Percentiles rank a stretch among this genome's conserved stretches.
These are phyloP conservation scores for Poecilobothrus nobilitatus DNA, from an alignment of 2,888 invertebrate genomes.

Conservation along the genomic window DNA sequence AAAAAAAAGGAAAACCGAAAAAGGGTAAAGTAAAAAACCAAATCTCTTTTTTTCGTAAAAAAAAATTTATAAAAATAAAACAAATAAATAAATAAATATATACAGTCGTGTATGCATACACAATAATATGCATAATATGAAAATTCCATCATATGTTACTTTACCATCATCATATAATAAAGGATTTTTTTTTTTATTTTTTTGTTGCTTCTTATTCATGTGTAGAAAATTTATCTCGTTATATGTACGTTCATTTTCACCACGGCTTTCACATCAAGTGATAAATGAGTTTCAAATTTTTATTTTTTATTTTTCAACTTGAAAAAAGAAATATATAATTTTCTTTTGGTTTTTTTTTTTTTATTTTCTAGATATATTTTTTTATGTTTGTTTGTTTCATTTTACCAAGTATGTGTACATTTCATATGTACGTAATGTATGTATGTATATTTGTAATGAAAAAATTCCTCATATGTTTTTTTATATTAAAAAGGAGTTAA, in stretches of 20 bases:
- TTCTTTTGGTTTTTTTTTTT: background rate
- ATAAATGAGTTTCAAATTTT: background rate
- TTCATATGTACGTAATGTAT: too few relatives aligned
- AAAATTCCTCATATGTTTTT: too few relatives aligned
- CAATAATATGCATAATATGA: background rate
- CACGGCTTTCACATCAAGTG: constrained; percentile 6
- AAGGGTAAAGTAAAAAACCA: too few relatives aligned
- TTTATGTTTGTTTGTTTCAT: too few relatives aligned
- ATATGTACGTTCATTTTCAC: background rate
- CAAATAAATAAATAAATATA: too few relatives aligned
- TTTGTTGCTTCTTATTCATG: background rate
- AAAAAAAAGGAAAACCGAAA: too few relatives aligned
- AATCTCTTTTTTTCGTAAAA: too few relatives aligned
- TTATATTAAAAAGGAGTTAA: too few relatives aligned
- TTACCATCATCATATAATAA: background rate
- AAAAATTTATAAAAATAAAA: too few relatives aligned
- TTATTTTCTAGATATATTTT: background rate
- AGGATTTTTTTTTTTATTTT: background rate
- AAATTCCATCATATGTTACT: constrained; percentile 3
- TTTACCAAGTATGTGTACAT: too few relatives aligned
- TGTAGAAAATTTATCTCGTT: background rate
- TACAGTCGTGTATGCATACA: too few relatives aligned
- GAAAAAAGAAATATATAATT: background rate
- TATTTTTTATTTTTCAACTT: background rate
- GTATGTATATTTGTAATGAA: too few relatives aligned